Base-by-base conservation (phyloP, 2,888 invertebrate species). In the Aphodius granarius region DNA sequence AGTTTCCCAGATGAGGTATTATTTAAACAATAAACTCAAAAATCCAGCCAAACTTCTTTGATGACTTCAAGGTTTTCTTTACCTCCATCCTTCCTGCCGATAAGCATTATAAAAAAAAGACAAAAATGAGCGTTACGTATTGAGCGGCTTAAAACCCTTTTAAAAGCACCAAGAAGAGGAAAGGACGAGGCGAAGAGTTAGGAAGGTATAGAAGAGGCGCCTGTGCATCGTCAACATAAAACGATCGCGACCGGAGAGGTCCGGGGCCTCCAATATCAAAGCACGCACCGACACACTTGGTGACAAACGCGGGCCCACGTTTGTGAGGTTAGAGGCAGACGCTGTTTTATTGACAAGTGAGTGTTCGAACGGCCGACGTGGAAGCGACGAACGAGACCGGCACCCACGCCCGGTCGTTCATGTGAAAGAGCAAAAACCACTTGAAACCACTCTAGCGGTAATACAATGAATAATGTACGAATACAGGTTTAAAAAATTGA, bases 381-480 rank as follows among this genome's bases (percentile, higher is more conserved):
- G 20, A 68, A 22, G 68, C 21, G 22, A n/a, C 22, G 20, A 68
- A 68, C 68, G 66, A 66, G 66, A 68, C 20, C n/a, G 6, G 20
- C 20, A 19, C 68, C 20, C 68, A 68, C 68, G 22, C 65, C 65
- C 22, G n/a, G 68, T 17, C 18, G 68, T 20, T 68, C 68, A 22
- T 68, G 20, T n/a, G 68, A 20, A 21, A 68, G 68, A 68, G 22
- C 68, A n/a, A 22, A 68, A 21, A 21, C 68, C 68, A 21, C 68
- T 68, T 43, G 43, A 43, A 13, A 43, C 9, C 43, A 43, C 43
- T 43, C 43, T 43, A 43, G 43, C 43, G 43, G 43, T 43, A 43
- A 43, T 43, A 43, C 43, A 43, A 43, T 43, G 43, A 43, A 43
- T 43, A 43, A 43, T 43, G 3, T 43, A 43, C 43, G 43, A 43